These are phyloP conservation scores for Varroa destructor DNA, from an alignment of 1,140 invertebrate genomes.

Conservation along the genomic window DNA sequence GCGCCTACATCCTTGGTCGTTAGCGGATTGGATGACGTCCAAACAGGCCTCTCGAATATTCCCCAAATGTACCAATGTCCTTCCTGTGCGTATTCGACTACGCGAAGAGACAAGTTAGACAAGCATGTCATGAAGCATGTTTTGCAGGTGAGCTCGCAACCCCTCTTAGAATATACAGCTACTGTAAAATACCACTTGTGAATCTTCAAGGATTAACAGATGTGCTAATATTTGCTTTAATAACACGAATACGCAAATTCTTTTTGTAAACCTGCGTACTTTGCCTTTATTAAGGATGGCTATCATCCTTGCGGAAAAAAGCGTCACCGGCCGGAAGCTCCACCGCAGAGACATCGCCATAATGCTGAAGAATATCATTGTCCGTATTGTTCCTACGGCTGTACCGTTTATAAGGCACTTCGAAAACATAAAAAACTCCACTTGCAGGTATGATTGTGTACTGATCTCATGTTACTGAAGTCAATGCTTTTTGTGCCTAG, in stretches of 20 bases:
- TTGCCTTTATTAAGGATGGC: constrained; percentile 33
- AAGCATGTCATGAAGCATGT: constrained; percentile 38
- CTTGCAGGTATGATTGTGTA: constrained; percentile 12
- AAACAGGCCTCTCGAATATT: background rate
- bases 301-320: constrained; percentile 38
- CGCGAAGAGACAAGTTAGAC: constrained; percentile 37
- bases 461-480: too few relatives aligned
- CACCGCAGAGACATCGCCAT: constrained; percentile 37
- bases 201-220: background rate
- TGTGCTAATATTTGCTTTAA: too few relatives aligned
- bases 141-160: background rate
- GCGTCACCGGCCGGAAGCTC: constrained; percentile 36
- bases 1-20: too few relatives aligned
- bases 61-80: constrained; percentile 35
- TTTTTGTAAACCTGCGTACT: background rate
- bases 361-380: constrained; percentile 46
- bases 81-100: constrained; percentile 36
- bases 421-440: constrained; percentile 43
- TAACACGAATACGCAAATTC: background rate
- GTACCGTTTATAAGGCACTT: constrained; percentile 48
- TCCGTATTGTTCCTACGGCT: constrained; percentile 46
- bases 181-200: background rate
- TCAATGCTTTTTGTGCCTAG: constrained; percentile 28
- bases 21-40: too few relatives aligned
- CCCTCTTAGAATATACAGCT: background rate